These are phyloP conservation scores for Arvicola amphibius DNA, from an alignment of 2,797 vertebrate genomes.

Conservation along the genomic window DNA sequence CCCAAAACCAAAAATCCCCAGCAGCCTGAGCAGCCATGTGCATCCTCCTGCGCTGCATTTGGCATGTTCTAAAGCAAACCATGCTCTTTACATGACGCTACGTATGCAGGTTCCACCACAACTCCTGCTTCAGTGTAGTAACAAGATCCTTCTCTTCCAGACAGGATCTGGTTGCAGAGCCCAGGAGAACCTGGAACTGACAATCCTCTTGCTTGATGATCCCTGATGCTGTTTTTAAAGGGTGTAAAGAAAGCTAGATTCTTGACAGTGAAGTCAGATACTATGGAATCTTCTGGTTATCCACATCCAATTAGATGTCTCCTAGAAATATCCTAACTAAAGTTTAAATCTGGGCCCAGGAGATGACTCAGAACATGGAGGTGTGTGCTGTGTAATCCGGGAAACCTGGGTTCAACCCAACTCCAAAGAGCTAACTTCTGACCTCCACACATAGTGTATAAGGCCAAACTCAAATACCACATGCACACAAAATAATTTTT, in stretches of 20 bases:
- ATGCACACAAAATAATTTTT: not conserved
- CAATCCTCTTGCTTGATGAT: not conserved
- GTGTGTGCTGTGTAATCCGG: not conserved
- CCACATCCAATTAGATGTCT: not conserved
- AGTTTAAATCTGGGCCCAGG: not conserved
- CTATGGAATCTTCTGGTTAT: not conserved
- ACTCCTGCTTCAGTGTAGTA: not conserved
- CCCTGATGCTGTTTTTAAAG: not conserved
- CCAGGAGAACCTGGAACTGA: not conserved
- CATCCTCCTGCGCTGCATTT: not conserved
- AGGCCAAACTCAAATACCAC: not conserved
- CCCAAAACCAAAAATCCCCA: not conserved
- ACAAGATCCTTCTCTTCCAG: not conserved
- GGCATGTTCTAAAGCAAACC: not conserved
- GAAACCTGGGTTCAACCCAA: not conserved
- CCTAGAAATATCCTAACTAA: not conserved
- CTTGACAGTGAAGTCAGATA: constrained; percentile 2
- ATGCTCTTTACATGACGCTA: not conserved
- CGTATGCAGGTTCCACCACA: not conserved
- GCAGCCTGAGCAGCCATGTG: not conserved
- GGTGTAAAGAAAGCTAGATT: not conserved
- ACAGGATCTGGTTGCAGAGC: not conserved
- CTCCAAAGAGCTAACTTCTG: not conserved
- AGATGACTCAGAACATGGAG: not conserved
- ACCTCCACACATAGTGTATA: not conserved